Evolutionary conservation across 2,888 invertebrate species (phyloP).

Genomic region (Dioctria linearis): DNA sequence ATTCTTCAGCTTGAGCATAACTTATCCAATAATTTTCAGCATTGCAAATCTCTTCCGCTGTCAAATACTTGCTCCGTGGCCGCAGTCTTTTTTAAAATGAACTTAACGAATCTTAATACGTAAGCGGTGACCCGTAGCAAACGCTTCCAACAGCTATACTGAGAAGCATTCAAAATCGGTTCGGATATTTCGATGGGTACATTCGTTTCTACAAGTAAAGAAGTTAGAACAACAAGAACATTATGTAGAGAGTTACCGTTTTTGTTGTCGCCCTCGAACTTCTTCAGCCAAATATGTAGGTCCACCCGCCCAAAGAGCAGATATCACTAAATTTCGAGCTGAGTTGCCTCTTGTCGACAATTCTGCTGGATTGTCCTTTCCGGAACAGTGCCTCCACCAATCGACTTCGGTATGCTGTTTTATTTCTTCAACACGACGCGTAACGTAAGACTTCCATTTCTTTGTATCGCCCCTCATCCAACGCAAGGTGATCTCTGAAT

Average conservation of each 20-base stretch:
- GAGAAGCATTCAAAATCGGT: background rate
- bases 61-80: background rate
- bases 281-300: background rate
- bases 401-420: background rate
- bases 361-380: background rate
- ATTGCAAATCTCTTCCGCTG: background rate
- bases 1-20: background rate
- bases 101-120: background rate
- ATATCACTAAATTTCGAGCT: background rate
- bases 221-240: too few relatives aligned
- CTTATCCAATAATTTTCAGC: background rate
- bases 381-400: slow-evolving; percentile 11
- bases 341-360: background rate
- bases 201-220: background rate
- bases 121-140: background rate
- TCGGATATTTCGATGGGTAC: background rate
- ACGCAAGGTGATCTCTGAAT: background rate
- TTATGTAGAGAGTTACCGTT: too few relatives aligned
- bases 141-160: background rate
- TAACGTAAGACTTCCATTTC: background rate
- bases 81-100: background rate
- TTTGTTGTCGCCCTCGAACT: background rate
- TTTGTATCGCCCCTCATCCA: background rate
- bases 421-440: background rate
- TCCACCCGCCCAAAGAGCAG: background rate